Conservation (phyloP, 2,888 invertebrate species). For the Orthosia gracilis region DNA sequence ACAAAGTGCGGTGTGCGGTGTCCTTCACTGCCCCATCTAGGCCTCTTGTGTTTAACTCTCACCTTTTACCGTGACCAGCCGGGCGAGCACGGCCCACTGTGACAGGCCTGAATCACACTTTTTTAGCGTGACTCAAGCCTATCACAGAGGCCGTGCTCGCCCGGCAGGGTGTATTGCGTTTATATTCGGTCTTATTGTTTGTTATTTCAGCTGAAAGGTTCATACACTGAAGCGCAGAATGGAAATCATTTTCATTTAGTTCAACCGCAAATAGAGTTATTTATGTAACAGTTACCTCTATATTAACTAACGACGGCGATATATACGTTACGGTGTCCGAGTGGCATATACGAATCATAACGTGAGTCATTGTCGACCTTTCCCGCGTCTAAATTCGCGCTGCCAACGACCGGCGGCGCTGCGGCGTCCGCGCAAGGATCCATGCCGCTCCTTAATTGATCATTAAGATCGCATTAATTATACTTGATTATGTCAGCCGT, state of each 20-base stretch:
- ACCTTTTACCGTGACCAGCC: no score
- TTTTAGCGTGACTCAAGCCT: no score
- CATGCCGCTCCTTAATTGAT: constrained; percentile 73
- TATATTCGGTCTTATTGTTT: neutral
- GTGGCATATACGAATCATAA: constrained; percentile 71
- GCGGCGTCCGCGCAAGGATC: constrained; percentile 66
- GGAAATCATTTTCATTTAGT: constrained; percentile 9
- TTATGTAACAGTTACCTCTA: constrained; percentile 44
- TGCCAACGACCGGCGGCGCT: constrained; percentile 80
- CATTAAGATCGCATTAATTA: constrained; percentile 74
- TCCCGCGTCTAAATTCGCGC: constrained; percentile 86
- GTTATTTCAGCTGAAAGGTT: neutral
- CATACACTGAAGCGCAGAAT: neutral
- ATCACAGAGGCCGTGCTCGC: no score
- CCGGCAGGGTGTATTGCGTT: neutral
- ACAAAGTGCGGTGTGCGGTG: no score
- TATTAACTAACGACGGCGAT: constrained; percentile 24
- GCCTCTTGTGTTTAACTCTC: neutral
- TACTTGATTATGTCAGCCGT: constrained; percentile 57
- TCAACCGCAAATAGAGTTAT: constrained; percentile 13
- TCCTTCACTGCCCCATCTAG: neutral
- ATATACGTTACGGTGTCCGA: constrained; percentile 53
- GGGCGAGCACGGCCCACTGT: no score
- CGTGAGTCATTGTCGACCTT: constrained; percentile 86
- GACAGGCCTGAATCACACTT: no score